Percentiles rank a stretch among this genome's conserved stretches.
phyloP scores from a whole-genome alignment of 2,797 vertebrate genomes.

The Pantherophis vulpinus region DNA sequence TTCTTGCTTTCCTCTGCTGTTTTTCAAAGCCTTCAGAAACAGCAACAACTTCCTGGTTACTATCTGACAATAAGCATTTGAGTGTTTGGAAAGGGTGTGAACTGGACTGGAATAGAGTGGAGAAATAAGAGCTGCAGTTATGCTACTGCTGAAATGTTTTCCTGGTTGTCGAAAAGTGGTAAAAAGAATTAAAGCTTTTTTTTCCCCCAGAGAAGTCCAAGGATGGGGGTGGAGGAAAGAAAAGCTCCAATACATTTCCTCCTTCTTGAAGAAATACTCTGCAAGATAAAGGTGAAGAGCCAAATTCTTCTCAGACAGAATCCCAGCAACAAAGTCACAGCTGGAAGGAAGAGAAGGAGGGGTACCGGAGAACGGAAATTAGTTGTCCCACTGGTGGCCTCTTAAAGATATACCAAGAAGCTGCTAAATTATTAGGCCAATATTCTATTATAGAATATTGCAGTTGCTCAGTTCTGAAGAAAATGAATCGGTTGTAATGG shows the following conservation, averaged over 20 bases:
- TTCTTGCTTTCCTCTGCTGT: background rate
- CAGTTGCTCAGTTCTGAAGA: background rate
- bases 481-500: background rate
- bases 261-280: background rate
- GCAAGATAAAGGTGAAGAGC: slow-evolving; percentile 24
- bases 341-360: slow-evolving; percentile 10
- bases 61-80: slow-evolving; percentile 6
- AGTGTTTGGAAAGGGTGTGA: background rate
- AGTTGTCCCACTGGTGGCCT: slow-evolving; percentile 1
- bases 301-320: slow-evolving; percentile 31
- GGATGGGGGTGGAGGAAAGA: background rate
- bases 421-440: background rate
- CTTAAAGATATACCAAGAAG: background rate
- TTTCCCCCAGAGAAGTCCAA: background rate
- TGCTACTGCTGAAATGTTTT: background rate
- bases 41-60: slow-evolving; percentile 19
- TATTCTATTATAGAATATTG: background rate
- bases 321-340: slow-evolving; percentile 29
- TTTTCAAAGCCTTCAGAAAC: background rate
- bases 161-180: background rate
- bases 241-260: background rate
- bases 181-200: background rate
- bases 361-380: slow-evolving; percentile 2
- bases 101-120: background rate
- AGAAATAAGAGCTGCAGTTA: background rate